Percentiles rank a stretch among this genome's conserved stretches.
These are phyloP conservation scores for Catostomus latipinnis DNA, from an alignment of 2,797 vertebrate species.

Conservation along the genomic window DNA sequence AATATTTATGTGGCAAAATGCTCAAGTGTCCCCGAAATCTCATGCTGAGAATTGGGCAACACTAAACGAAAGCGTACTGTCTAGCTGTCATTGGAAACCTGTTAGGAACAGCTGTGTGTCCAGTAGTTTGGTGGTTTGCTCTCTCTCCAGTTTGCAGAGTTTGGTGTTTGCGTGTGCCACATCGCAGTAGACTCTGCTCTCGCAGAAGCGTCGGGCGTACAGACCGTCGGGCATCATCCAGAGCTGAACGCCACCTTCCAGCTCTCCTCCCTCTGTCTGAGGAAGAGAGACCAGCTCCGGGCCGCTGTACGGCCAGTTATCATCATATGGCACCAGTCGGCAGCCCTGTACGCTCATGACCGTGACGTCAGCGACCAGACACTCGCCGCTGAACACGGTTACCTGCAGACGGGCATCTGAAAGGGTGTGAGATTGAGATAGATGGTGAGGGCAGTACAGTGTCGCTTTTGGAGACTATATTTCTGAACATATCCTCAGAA, in stretches of 20 bases:
- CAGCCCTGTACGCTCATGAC: conserved; percentile 89
- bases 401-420: conserved; percentile 90
- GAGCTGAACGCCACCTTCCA: conserved; percentile 87
- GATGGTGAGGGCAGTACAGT: neutral
- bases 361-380: conserved; percentile 87
- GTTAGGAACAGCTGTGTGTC: conserved; percentile 91
- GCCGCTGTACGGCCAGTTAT: conserved; percentile 72
- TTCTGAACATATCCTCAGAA: too few species aligned
- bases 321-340: conserved; percentile 85
- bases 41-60: too few species aligned
- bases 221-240: conserved; percentile 94
- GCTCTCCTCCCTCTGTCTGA: conserved; percentile 28
- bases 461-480: too few species aligned
- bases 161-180: conserved; percentile 82
- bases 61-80: too few species aligned
- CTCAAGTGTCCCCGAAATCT: too few species aligned
- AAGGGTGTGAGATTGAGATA: neutral
- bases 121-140: conserved; percentile 89
- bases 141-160: conserved; percentile 90
- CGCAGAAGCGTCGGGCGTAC: conserved; percentile 90
- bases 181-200: conserved; percentile 93
- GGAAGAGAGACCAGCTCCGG: conserved; percentile 79
- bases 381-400: conserved; percentile 85
- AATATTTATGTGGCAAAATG: too few species aligned
- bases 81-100: conserved; percentile 73